Evolutionary conservation across 2,113 vertebrate genomes (phyloP).

Genomic region (Podocnemis expansa): DNA sequence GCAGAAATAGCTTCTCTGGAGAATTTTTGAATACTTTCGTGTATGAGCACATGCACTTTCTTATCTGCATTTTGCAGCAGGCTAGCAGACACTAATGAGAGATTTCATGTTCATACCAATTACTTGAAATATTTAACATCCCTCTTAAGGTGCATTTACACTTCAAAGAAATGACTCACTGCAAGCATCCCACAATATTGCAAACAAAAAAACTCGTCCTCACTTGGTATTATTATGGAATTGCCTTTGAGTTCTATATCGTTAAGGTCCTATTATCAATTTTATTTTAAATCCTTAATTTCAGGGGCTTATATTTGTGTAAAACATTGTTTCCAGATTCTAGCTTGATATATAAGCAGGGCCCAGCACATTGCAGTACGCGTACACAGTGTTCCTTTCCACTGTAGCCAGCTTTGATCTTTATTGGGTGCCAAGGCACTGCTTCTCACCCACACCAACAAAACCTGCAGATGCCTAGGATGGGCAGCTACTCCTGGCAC

Average conservation of each 20-base stretch:
- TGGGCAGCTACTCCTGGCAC: not conserved
- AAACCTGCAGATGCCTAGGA: not conserved
- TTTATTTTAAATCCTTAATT: conserved; percentile 51
- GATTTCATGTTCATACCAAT: conserved; percentile 79
- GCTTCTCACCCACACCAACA: not conserved
- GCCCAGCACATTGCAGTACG: not conserved
- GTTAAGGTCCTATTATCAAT: conserved; percentile 28
- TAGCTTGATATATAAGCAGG: not conserved
- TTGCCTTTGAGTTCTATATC: conserved; percentile 43
- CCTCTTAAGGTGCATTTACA: conserved; percentile 80
- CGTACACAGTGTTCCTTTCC: not conserved
- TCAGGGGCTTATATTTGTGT: conserved; percentile 26
- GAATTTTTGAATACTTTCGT: conserved; percentile 54
- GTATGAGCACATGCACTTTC: conserved; percentile 39
- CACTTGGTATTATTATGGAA: conserved; percentile 44
- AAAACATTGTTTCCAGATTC: not conserved
- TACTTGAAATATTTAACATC: conserved; percentile 80
- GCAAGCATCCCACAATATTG: conserved; percentile 34
- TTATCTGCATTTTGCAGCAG: conserved; percentile 76
- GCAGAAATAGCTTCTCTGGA: conserved; percentile 49
- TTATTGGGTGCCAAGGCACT: not conserved
- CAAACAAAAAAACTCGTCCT: conserved; percentile 4
- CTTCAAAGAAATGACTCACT: conserved; percentile 80
- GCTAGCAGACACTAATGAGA: conserved; percentile 76
- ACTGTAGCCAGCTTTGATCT: not conserved